Percentiles rank a stretch among this genome's conserved stretches.
phyloP scores from a whole-genome alignment of 2,113 vertebrate genomes.

The Alaudala cheleensis region DNA sequence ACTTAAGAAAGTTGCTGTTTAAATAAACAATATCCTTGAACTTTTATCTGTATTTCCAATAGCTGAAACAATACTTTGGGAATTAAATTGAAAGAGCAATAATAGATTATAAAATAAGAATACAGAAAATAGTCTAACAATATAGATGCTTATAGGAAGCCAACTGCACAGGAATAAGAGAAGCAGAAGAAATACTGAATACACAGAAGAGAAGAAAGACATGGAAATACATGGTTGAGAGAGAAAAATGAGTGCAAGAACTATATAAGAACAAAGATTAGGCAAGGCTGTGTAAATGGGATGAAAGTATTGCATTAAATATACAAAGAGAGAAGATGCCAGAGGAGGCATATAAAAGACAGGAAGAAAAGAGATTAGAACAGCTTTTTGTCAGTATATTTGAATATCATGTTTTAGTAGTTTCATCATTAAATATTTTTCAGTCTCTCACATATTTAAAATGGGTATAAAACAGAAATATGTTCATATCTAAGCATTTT shows the following conservation, averaged over 20 bases:
- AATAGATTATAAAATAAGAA: background rate
- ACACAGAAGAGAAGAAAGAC: background rate
- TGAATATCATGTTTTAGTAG: constrained; percentile 17
- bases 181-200: background rate
- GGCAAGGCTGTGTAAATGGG: background rate
- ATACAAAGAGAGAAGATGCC: background rate
- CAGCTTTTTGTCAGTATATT: constrained; percentile 7
- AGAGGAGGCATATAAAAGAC: background rate
- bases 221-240: background rate
- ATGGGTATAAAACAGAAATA: background rate
- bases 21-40: background rate
- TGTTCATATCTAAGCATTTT: background rate
- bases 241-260: background rate
- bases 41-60: background rate
- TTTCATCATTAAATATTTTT: background rate
- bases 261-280: background rate
- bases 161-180: background rate
- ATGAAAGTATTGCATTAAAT: constrained; percentile 9
- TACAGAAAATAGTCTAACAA: background rate
- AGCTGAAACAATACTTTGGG: background rate
- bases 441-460: background rate
- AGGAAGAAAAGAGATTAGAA: background rate
- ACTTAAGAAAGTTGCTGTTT: background rate
- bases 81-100: background rate
- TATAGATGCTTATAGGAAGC: background rate